Percentiles rank a stretch among this genome's conserved stretches.
phyloP scores from a whole-genome alignment of 1,140 invertebrate species.

The Drosophila tristis region DNA sequence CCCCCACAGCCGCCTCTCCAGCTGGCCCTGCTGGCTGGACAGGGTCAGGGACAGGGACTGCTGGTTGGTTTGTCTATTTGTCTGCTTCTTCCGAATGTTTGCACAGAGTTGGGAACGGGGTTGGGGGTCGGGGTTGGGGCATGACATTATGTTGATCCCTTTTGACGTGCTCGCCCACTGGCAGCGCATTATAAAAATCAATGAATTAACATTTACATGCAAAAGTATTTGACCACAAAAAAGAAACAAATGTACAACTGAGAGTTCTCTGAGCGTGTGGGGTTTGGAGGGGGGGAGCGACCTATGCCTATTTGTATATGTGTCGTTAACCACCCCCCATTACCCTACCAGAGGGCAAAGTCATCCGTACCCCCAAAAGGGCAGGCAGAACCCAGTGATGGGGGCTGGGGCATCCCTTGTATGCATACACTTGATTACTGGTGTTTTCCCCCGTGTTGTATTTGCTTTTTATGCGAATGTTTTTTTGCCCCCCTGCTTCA shows the following conservation, averaged over 20 bases:
- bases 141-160: constrained; percentile 50
- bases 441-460: constrained; percentile 59
- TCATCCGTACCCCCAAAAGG: background rate
- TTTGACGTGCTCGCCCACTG: constrained; percentile 43
- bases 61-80: constrained; percentile 26
- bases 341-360: constrained; percentile 1
- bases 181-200: constrained; percentile 74
- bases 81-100: constrained; percentile 66
- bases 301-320: constrained; percentile 53
- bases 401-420: constrained; percentile 43
- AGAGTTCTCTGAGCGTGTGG: no score
- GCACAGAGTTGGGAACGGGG: constrained; percentile 25
- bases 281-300: background rate
- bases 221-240: constrained; percentile 81
- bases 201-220: constrained; percentile 82
- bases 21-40: background rate
- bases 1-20: background rate
- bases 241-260: constrained; percentile 80
- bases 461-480: constrained; percentile 74
- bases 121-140: background rate
- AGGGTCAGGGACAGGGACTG: background rate
- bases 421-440: constrained; percentile 79
- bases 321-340: constrained; percentile 46
- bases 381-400: background rate
- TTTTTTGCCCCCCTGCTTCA: constrained; percentile 28